Conservation (phyloP, 2,797 vertebrate species). For the Menidia menidia region DNA sequence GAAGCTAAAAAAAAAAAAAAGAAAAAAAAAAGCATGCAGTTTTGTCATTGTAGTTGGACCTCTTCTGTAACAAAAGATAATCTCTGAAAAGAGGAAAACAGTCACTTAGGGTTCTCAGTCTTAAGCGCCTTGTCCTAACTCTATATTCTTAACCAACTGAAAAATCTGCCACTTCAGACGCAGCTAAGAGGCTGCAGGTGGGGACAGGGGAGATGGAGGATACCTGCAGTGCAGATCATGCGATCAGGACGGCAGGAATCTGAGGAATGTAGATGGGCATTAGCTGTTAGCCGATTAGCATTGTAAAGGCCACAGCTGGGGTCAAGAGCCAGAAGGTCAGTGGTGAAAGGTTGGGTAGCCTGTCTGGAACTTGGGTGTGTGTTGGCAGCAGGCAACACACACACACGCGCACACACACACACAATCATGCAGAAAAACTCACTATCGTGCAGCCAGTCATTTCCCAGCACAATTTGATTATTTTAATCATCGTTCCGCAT, state of each 20-base stretch:
- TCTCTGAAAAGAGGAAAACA: not conserved
- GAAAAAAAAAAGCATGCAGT: not conserved
- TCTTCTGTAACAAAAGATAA: not conserved
- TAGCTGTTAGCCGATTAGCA: conserved; percentile 77
- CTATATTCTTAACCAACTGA: conserved; percentile 5
- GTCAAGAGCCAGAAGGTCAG: conserved; percentile 70
- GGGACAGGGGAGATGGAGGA: conserved; percentile 27
- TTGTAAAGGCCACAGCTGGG: conserved; percentile 47
- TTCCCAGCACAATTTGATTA: not conserved
- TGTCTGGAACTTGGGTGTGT: conserved; percentile 62
- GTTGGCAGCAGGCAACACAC: conserved; percentile 1
- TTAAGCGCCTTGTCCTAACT: not conserved
- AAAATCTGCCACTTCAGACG: conserved; percentile 5
- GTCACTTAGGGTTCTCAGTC: not conserved
- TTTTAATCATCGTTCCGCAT: conserved; percentile 6
- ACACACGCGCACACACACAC: not conserved
- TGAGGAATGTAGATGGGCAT: conserved; percentile 66
- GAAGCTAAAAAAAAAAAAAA: not conserved
- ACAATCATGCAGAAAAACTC: not conserved
- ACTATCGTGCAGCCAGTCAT: not conserved
- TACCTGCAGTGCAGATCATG: conserved; percentile 41
- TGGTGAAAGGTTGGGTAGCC: conserved; percentile 67
- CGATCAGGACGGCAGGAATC: conserved; percentile 54
- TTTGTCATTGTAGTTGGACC: conserved; percentile 1
- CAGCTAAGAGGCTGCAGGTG: conserved; percentile 46